phyloP scores from a whole-genome alignment of 2,113 vertebrate genomes.

The Rattus rattus region DNA sequence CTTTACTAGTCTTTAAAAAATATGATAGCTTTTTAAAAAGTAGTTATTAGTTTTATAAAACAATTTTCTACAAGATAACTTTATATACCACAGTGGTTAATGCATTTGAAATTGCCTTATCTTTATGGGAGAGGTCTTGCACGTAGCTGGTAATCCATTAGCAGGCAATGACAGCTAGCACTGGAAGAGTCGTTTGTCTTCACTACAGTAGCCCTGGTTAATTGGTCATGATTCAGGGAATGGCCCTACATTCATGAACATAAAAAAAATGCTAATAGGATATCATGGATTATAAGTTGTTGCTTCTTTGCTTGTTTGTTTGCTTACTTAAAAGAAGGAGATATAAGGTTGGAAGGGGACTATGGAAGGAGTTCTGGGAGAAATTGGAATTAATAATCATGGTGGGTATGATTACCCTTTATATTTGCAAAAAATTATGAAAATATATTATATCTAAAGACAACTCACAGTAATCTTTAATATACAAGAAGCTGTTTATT shows the following conservation, averaged over 20 bases:
- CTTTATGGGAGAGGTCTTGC: background rate
- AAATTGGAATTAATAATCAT: background rate
- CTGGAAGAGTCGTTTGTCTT: background rate
- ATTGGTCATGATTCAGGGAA: background rate
- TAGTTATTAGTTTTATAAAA: slow-evolving; percentile 26
- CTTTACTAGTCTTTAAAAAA: background rate
- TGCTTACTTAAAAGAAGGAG: background rate
- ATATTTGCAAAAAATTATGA: background rate
- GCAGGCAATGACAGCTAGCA: background rate
- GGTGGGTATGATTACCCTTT: background rate
- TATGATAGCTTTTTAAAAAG: background rate
- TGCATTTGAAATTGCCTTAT: background rate
- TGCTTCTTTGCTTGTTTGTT: background rate
- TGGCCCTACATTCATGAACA: background rate
- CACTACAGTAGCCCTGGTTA: background rate
- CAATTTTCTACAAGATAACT: background rate
- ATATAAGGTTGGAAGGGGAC: background rate
- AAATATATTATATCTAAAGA: background rate
- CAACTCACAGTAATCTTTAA: slow-evolving; percentile 20
- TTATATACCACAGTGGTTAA: background rate
- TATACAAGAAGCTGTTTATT: background rate
- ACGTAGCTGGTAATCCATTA: background rate
- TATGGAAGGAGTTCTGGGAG: background rate
- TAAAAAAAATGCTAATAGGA: background rate
- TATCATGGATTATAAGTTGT: background rate